These are phyloP conservation scores for Trissolcus basalis DNA, from an alignment of 1,140 invertebrate species.

Conservation along the genomic window DNA sequence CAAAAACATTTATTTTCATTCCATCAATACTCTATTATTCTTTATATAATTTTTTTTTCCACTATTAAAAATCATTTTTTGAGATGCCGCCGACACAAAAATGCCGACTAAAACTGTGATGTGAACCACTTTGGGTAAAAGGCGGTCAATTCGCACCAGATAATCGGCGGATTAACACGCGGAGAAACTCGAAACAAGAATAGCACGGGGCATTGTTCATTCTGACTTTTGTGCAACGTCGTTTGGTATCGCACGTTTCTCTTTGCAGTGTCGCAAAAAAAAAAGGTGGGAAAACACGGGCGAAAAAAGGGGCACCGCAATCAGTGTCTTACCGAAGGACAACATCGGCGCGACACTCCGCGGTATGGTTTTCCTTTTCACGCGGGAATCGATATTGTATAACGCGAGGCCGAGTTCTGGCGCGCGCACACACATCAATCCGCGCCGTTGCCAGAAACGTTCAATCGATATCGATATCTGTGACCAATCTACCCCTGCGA, in stretches of 20 bases:
- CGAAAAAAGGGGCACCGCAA: constrained; percentile 48
- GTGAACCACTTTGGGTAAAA: not conserved
- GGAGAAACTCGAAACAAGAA: not conserved
- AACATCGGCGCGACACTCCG: constrained; percentile 49
- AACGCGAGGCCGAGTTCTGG: constrained; percentile 35
- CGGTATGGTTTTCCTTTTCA: constrained; percentile 55
- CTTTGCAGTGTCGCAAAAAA: not conserved
- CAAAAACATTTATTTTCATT: too few relatives aligned
- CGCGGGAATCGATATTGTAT: constrained; percentile 54
- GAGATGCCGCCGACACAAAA: too few relatives aligned
- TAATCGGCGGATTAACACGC: not conserved
- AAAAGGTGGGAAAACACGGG: not conserved
- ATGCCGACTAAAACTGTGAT: too few relatives aligned
- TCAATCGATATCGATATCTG: constrained; percentile 45
- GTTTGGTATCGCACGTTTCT: not conserved
- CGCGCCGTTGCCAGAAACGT: constrained; percentile 14
- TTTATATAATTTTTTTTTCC: too few relatives aligned
- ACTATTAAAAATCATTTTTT: too few relatives aligned
- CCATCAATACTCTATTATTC: too few relatives aligned
- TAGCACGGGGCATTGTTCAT: too few relatives aligned
- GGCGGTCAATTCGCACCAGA: not conserved
- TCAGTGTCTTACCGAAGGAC: constrained; percentile 47
- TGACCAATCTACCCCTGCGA: constrained; percentile 10
- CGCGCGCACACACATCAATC: constrained; percentile 27
- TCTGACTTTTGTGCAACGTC: not conserved